These are phyloP conservation scores for Caenorhabditis inopinata DNA, from an alignment of 1,140 invertebrate genomes.

Conservation along the genomic window DNA sequence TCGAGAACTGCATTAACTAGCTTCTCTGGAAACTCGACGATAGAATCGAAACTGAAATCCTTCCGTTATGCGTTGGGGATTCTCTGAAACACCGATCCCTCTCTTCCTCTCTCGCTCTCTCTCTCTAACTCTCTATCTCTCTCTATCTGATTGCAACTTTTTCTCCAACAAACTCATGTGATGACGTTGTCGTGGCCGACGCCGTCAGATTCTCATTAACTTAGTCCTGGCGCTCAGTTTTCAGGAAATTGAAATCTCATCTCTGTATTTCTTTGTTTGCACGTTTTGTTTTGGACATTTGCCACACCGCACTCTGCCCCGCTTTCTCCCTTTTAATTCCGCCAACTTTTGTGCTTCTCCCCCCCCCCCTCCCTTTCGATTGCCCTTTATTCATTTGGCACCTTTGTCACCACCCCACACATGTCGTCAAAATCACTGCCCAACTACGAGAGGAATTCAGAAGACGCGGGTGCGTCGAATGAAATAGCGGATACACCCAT, in stretches of 20 bases:
- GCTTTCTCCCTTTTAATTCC: not conserved
- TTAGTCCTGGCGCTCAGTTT: not conserved
- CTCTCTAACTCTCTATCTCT: too few relatives aligned
- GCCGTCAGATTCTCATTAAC: conserved; percentile 2
- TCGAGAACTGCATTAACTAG: too few relatives aligned
- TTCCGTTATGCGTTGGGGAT: too few relatives aligned
- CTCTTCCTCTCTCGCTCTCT: too few relatives aligned
- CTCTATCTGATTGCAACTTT: too few relatives aligned
- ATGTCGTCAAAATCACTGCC: conserved; percentile 21
- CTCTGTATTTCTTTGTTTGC: not conserved
- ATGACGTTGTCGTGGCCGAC: not conserved
- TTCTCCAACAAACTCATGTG: too few relatives aligned
- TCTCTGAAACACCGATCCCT: too few relatives aligned
- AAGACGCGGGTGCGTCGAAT: not conserved
- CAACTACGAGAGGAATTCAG: conserved; percentile 9
- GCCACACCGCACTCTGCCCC: too few relatives aligned
- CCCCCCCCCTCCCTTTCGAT: too few relatives aligned
- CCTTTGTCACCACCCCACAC: not conserved
- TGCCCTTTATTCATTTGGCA: not conserved
- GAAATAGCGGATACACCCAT: not conserved
- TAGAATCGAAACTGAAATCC: too few relatives aligned
- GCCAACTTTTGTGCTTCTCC: not conserved
- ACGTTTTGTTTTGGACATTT: not conserved
- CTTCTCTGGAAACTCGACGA: too few relatives aligned
- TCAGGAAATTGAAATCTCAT: conserved; percentile 18